These are phyloP conservation scores for Oriolus oriolus DNA, from an alignment of 2,113 vertebrate species.

Conservation along the genomic window DNA sequence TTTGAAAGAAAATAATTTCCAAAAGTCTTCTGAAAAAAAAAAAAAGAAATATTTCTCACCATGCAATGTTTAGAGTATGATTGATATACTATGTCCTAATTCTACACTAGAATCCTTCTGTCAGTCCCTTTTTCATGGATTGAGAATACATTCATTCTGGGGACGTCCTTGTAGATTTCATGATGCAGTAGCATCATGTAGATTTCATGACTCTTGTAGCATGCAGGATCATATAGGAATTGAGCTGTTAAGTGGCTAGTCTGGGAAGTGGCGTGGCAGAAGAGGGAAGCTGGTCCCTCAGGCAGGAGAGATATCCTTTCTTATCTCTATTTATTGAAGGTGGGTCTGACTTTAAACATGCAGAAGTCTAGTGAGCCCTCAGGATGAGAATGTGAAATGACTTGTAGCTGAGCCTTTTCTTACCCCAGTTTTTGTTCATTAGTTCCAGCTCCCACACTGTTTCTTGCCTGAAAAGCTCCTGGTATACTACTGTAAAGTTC, in stretches of 20 bases:
- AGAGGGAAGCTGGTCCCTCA: not conserved
- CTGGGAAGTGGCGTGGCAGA: not conserved
- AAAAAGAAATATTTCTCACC: not conserved
- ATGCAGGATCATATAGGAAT: not conserved
- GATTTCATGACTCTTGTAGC: not conserved
- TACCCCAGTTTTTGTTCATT: not conserved
- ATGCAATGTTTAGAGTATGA: not conserved
- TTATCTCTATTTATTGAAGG: not conserved
- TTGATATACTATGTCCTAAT: rapidly evolving
- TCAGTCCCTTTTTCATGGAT: not conserved
- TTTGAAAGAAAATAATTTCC: not conserved
- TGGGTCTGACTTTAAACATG: not conserved
- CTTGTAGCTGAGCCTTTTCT: not conserved
- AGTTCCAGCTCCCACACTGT: not conserved
- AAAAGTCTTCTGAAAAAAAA: not conserved
- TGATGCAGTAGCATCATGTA: too few species aligned
- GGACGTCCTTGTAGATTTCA: not conserved
- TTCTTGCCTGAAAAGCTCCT: not conserved
- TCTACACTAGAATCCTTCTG: not conserved
- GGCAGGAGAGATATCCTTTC: not conserved
- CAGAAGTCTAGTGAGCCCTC: not conserved
- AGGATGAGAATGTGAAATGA: not conserved
- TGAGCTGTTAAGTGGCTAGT: not conserved
- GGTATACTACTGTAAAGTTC: not conserved
- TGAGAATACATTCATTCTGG: not conserved